phyloP scores from a whole-genome alignment of 2,888 invertebrate genomes.

The Conus canariensis region DNA sequence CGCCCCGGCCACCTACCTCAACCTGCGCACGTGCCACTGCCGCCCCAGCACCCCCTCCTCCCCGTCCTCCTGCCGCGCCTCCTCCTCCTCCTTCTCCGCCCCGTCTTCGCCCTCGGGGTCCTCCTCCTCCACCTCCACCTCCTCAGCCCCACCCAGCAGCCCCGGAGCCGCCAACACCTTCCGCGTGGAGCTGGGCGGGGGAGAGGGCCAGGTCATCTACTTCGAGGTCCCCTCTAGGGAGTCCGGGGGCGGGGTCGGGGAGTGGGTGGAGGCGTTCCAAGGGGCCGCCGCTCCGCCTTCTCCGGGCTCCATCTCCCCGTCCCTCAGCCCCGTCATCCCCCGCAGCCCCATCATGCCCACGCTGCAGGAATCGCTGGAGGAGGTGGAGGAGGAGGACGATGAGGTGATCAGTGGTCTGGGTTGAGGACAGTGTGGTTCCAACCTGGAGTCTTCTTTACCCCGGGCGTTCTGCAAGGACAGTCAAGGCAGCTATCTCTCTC shows the following conservation, averaged over 20 bases:
- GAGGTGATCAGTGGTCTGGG: slow-evolving; percentile 11
- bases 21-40: slow-evolving; percentile 41
- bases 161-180: not conserved
- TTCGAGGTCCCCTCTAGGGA: slow-evolving; percentile 39
- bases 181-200: slow-evolving; percentile 43
- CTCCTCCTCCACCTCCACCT: not conserved
- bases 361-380: slow-evolving; percentile 46
- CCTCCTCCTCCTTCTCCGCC: not conserved
- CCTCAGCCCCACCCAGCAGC: not conserved
- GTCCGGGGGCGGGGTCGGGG: not conserved
- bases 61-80: not conserved
- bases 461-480: too few relatives aligned
- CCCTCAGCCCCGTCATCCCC: slow-evolving; percentile 47
- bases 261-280: slow-evolving; percentile 43
- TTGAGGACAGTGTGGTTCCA: not conserved
- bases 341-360: slow-evolving; percentile 48
- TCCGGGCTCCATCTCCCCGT: slow-evolving; percentile 45
- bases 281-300: slow-evolving; percentile 14
- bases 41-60: not conserved
- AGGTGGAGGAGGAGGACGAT: slow-evolving; percentile 45
- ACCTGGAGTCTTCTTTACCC: not conserved
- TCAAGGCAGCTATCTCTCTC: too few relatives aligned
- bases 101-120: not conserved
- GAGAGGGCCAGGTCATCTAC: slow-evolving; percentile 45
- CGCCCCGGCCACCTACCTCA: slow-evolving; percentile 42